Evolutionary conservation across 1,140 invertebrate species (phyloP), one percentile per base, ranked within the genome.

Genomic region (Drosophila asahinai): DNA sequence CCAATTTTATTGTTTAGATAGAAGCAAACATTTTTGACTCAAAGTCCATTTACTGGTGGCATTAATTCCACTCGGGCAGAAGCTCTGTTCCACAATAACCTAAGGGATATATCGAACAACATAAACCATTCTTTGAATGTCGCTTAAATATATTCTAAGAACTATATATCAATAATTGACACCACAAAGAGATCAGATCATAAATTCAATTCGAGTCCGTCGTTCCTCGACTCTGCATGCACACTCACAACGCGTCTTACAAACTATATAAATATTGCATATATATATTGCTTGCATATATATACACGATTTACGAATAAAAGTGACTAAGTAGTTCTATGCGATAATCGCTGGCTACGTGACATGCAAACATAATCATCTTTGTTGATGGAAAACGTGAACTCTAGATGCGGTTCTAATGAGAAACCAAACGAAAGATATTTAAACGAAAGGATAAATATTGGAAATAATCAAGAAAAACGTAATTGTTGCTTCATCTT

Each of bases 301-400:
- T 68, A 48, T 66, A 71, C 49, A 65, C 55, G 51, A 55, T 68
- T 14, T 36, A 66, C 43, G 63, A 36, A 71, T 71, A 38, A 45
- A 45, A 14, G 42, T 48, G 42, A 47, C 63, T 71, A 70, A 36
- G 17, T 36, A 30, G 40, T 33, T 68, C 63, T 66, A 70, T 27
- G 63, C 66, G 38, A 52, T 42, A 42, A 49, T 60, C 51, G 70
- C 70, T 25, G 55, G 27, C 70, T 73, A 72, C 66, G 66, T 60
- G 48, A 38, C 71, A 74, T 74, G 71, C 71, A 74, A 61, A 72
- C 42, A 33, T 36, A 71, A 71, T 55, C 42, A 45, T 17, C 36
- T 67, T 36, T 65, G 36, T 27, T 15, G 22, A 63, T 47, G 43
- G 22, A 30, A 17, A 40, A 38, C 12, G 48, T 68, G 27, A 43